Conservation (phyloP, 2,888 invertebrate species). For the Meandrusa payeni region DNA sequence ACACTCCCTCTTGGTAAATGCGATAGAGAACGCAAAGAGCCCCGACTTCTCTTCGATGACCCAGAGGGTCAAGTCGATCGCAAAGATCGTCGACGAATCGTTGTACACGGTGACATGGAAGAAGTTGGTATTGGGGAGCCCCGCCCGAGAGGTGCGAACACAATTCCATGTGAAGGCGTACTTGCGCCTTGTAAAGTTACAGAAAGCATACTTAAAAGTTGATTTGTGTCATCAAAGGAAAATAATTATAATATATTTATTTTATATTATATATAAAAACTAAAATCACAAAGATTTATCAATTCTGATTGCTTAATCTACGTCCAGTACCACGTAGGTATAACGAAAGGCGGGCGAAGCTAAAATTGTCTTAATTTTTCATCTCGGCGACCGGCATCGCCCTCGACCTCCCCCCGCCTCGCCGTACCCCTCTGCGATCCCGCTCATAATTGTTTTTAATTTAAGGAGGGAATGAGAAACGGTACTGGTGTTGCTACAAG, state of each 20-base stretch:
- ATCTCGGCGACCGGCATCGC: slow-evolving; percentile 53
- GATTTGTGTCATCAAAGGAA: background rate
- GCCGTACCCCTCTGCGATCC: slow-evolving; percentile 29
- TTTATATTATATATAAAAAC: background rate
- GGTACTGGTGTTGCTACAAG: slow-evolving; percentile 33
- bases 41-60: no score
- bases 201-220: no score
- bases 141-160: no score
- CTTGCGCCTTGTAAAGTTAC: no score
- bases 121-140: no score
- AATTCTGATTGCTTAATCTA: slow-evolving; percentile 23
- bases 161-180: no score
- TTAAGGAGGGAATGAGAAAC: slow-evolving; percentile 62
- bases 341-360: slow-evolving; percentile 47
- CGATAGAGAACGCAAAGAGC: no score
- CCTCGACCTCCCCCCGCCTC: slow-evolving; percentile 27
- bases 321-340: slow-evolving; percentile 27
- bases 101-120: no score
- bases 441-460: slow-evolving; percentile 77
- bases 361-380: slow-evolving; percentile 80
- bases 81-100: no score
- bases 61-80: no score
- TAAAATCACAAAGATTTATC: slow-evolving; percentile 1
- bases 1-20: no score
- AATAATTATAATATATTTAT: background rate